These are phyloP conservation scores for Platysternon megacephalum DNA, from an alignment of 2,113 vertebrate species.

Conservation along the genomic window DNA sequence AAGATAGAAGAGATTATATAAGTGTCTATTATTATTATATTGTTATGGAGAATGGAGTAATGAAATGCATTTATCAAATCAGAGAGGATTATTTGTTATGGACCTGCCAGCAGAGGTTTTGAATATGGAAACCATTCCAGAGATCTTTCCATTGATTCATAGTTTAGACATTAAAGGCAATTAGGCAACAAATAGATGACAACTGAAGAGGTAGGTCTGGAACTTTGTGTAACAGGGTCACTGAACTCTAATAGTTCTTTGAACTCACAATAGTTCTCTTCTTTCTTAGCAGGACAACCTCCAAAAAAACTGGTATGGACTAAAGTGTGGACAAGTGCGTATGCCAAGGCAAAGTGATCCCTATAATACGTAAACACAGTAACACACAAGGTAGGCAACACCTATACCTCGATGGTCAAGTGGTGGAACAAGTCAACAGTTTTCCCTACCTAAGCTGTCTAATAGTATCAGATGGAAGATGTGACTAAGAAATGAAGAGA, in stretches of 20 bases:
- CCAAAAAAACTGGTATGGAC: too few species aligned
- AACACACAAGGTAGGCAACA: not conserved
- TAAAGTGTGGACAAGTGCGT: too few species aligned
- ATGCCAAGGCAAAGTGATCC: too few species aligned
- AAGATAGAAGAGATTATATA: fast-evolving
- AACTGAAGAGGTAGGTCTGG: too few species aligned
- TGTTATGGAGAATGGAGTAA: not conserved
- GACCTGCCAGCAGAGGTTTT: not conserved
- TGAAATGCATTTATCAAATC: not conserved
- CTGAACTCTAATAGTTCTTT: not conserved
- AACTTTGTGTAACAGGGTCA: not conserved
- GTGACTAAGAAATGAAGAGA: not conserved
- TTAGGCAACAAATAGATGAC: too few species aligned
- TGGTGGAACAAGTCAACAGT: not conserved
- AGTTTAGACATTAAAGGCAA: too few species aligned
- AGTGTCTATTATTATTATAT: not conserved
- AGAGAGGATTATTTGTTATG: not conserved
- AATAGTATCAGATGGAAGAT: not conserved
- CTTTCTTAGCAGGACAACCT: not conserved
- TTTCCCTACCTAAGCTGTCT: not conserved
- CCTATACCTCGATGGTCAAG: not conserved
- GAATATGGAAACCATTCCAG: not conserved
- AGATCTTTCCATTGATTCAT: not conserved
- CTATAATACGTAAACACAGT: not conserved
- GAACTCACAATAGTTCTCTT: too few species aligned